Conservation (phyloP, 2,888 invertebrate genomes). For the Argyresthia albistria region DNA sequence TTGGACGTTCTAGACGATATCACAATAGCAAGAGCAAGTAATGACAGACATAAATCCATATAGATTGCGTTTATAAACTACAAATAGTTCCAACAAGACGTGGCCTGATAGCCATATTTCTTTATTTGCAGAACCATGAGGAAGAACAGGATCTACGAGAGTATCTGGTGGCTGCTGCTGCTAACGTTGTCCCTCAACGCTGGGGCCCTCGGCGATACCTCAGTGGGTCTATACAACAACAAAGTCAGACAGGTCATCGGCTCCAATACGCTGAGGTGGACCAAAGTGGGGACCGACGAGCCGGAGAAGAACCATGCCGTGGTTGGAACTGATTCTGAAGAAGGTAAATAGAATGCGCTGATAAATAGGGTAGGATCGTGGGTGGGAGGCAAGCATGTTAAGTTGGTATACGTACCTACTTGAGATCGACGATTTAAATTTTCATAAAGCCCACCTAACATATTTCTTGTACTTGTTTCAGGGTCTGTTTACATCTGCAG, state of each 20-base stretch:
- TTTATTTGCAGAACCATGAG: constrained; percentile 38
- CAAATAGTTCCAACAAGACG: too few species aligned
- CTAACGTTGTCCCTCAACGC: constrained; percentile 43
- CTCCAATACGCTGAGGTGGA: constrained; percentile 86
- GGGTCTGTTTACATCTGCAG: constrained; percentile 81
- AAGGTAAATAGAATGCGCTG: constrained; percentile 29
- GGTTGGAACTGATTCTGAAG: constrained; percentile 66
- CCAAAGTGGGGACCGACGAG: constrained; percentile 53
- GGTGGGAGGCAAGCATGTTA: too few species aligned
- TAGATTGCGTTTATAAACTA: too few species aligned
- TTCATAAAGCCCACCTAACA: too few species aligned
- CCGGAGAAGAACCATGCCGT: constrained; percentile 71
- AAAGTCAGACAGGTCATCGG: constrained; percentile 79
- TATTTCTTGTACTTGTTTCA: constrained; percentile 20
- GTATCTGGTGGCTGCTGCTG: constrained; percentile 53
- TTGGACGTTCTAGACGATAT: too few species aligned
- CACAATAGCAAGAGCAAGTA: too few species aligned
- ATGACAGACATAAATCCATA: too few species aligned
- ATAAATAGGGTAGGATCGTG: too few species aligned
- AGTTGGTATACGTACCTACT: too few species aligned
- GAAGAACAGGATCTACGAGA: constrained; percentile 45
- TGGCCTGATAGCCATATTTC: neutral
- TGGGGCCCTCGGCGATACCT: constrained; percentile 36
- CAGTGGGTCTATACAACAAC: constrained; percentile 51
- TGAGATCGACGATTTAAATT: too few species aligned